Base-by-base conservation (phyloP, 2,113 vertebrate species). In the Neogobius melanostomus region DNA sequence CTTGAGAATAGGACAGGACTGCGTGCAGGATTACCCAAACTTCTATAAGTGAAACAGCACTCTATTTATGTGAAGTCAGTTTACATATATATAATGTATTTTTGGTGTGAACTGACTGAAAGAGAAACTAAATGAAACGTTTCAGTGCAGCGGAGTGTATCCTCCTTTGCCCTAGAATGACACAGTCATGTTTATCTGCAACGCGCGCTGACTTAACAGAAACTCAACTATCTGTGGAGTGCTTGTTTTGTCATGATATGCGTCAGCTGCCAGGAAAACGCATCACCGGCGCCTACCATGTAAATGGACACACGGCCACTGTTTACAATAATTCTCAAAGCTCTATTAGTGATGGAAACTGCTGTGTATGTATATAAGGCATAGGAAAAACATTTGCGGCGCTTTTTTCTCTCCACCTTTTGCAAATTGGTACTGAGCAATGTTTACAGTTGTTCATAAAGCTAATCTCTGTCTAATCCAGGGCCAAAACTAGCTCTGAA, bases 201-300 rank as follows among this genome's bases (percentile, higher is more conserved):
- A 77, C 80, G 72, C 52, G 82, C 83, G 28, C 28, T 90, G 86
- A 86, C 72, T 63, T 44, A 15, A 82, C 57, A 65, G 64, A 57
- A 72, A 28, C 21, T 7, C 0, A 2, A 47, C 63, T 8, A 70
- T 74, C 68, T 71, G 67, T 74, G 66, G 70, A 50, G 60, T 50
- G 36, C 4, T 36, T 36, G 28, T 36, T 70, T 71, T 65, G 68
- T 78, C 48, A 11, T 21, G 54, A 61, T 69, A 21, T 68, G 46
- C 59, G 69, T 85, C 78, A 77, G 80, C 65, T 90, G 80, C 85
- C 87, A 79, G 87, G 84, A 89, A 87, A 54, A 57, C 76, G 64
- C 21, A 74, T 68, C 52, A 52, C 21, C 21, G 21, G 79, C 84
- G 84, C 68, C 74, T 81, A 75, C 81, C 75, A 12, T 7, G 49